Evolutionary conservation across 30 jellyfish, hydroid and myxozoan species (phyloP), one percentile per base, ranked within the genome.

Genomic region (Aurelia aurita): DNA sequence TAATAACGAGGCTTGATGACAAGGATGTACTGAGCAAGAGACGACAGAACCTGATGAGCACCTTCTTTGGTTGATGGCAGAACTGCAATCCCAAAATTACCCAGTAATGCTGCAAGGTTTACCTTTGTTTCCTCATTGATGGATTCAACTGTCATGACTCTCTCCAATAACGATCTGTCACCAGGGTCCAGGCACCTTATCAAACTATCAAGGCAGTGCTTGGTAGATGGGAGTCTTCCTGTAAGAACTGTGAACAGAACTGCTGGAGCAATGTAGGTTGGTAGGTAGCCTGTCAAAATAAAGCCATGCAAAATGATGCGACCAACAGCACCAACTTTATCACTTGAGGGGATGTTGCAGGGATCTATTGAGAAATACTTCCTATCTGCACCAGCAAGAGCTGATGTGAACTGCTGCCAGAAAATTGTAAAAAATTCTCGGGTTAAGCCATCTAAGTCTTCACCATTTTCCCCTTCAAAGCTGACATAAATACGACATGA

Each of bases 401-500:
- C 28, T 19, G 28, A 3, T 15, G 72, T 22, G 28, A 19, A 55
- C 10, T 55, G 28, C 28, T 55, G 66, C 76, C 76, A 64, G 13
- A 64, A 64, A 6, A 25, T n/a, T 3, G 76, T 2, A 60, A 64
- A 64, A 12, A 64, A 64, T 64, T 64, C 76, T 16, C 76, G 4
- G 76, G 53, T 64, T 3, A 64, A 26, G 8, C 76, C 76, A 64
- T 64, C 76, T 3, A 64, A 25, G 53, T 64, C 76, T 20, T 64
- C 76, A 3, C 76, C 76, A 25, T 19, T 19, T 64, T 64, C 76
- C 28, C 66, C 66, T 55, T 19, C 66, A 55, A 55, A 55, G 66
- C 28, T 16, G 27, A 55, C 66, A 55, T 55, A 22, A 19, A 55
- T 3, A 16, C 66, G 66, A 55, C 66, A 55, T 16, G 25, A 22